Percentiles rank a stretch among this genome's conserved stretches.
Conservation (phyloP, 2,888 invertebrate genomes). For the Seira ritae region DNA sequence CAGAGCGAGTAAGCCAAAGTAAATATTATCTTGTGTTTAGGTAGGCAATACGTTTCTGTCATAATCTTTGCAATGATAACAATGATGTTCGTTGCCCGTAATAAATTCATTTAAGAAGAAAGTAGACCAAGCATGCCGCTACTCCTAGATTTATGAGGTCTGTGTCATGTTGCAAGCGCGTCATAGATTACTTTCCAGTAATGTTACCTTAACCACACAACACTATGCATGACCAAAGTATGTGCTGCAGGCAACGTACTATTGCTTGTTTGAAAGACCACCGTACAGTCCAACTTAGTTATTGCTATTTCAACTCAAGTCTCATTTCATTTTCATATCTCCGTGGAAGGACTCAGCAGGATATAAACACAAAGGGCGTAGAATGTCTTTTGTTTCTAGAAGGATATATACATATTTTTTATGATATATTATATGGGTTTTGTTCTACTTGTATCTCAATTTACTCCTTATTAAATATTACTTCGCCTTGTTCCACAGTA, state of each 20-base stretch:
- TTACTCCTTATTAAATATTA: constrained; percentile 45
- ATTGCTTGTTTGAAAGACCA: no score
- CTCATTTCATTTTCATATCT: constrained; percentile 37
- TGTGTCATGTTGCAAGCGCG: no score
- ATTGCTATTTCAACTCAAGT: constrained; percentile 45
- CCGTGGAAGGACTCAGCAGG: background rate
- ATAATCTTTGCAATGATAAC: constrained; percentile 9
- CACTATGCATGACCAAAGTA: no score
- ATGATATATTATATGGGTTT: no score
- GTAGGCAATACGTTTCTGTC: background rate
- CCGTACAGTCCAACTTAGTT: background rate
- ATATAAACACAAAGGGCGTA: constrained; percentile 36
- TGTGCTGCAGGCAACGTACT: no score
- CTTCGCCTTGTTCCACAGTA: background rate
- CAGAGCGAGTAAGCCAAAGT: background rate
- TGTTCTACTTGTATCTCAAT: constrained; percentile 41
- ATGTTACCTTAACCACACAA: no score
- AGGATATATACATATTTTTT: no score
- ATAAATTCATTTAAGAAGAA: no score
- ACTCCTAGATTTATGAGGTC: no score
- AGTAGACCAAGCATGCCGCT: no score
- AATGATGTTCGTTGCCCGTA: background rate
- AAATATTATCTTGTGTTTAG: constrained; percentile 5
- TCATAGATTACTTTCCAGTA: no score
- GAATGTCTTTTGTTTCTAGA: constrained; percentile 44